Evolutionary conservation across 2,797 vertebrate species (phyloP), one percentile per base, ranked within the genome.

Genomic region (Perodicticus potto): DNA sequence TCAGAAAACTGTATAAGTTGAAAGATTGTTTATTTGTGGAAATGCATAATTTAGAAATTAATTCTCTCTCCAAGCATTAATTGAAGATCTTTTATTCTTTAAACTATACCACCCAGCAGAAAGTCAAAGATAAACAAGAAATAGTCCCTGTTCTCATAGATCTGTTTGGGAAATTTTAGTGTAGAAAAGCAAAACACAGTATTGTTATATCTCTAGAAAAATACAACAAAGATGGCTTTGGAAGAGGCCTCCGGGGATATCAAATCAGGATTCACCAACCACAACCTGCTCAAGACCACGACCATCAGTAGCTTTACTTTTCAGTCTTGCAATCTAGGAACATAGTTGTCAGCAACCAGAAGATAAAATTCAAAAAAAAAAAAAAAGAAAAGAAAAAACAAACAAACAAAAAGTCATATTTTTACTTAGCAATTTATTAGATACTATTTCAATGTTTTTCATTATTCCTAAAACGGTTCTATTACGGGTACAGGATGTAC

Each of bases 1-100:
- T 90, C 32, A 94, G 49, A 90, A 19, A 11, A 59, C 65, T 95
- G 0, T 76, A 57, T 86, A 29, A 80, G 32, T n/a, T 72, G 27
- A 49, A 85, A 29, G 27, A 87, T 74, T 86, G 14, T 70, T 63
- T 63, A n/a, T 69, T 57, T 89, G 10, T 61, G 13, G 34, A 94
- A 80, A 67, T 69, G 29, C 1, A 73, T 72, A 29, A 59, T 59
- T 91, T 89, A 45, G 67, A 40, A 86, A 34, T 2, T 69, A 7
- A 32, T 72, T 86, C 70, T 65, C 27, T 93, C 27, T 73, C 59
- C 45, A 96, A 95, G 80, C 4, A 37, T 89, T 94, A 83, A 25
- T 34, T 81, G 20, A 69, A 76, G 65, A 22, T 32, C 29, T 84
- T 12, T 85, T 65, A 67, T 27, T 19, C 22, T 55, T 17, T 84